Percentiles rank a stretch among this genome's conserved stretches.
Conservation (phyloP, 2,797 vertebrate species). For the Brachyalestes nurse region DNA sequence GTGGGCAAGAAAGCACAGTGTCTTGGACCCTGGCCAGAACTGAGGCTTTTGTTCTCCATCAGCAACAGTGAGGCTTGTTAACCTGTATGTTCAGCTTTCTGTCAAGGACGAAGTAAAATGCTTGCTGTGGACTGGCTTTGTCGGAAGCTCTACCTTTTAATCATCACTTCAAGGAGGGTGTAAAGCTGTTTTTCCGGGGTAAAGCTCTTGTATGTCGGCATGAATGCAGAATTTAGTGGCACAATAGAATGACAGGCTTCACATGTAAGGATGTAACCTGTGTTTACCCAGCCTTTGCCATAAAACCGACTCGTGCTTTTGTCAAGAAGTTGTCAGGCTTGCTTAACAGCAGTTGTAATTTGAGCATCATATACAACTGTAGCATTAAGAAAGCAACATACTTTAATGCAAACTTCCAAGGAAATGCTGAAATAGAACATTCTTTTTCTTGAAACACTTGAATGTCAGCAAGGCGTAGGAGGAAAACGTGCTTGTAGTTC, state of each 20-base stretch:
- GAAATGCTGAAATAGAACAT: too few relatives aligned
- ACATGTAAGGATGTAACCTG: background rate
- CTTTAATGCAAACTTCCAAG: too few relatives aligned
- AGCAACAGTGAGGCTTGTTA: constrained; percentile 40
- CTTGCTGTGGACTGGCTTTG: background rate
- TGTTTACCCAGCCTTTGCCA: background rate
- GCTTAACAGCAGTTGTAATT: background rate
- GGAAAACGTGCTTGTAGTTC: background rate
- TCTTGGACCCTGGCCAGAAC: constrained; percentile 29
- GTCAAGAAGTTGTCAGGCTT: background rate
- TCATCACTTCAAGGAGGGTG: constrained; percentile 9
- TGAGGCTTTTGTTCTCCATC: constrained; percentile 33
- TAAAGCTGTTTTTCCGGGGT: background rate
- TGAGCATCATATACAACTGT: background rate
- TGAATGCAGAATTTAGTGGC: background rate
- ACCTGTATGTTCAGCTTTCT: constrained; percentile 34
- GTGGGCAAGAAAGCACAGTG: constrained; percentile 14
- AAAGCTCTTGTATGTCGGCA: too few relatives aligned
- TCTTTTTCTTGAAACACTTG: background rate
- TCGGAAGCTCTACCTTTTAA: constrained; percentile 9
- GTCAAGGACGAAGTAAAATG: constrained; percentile 40
- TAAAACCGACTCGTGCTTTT: background rate
- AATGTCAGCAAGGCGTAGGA: background rate
- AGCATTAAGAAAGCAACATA: too few relatives aligned
- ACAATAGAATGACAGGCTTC: background rate